A percentile compares a stretch with the other conserved stretches of the same genome.
phyloP scores from a whole-genome alignment of 1,140 invertebrate genomes.

The Chionoecetes opilio region DNA sequence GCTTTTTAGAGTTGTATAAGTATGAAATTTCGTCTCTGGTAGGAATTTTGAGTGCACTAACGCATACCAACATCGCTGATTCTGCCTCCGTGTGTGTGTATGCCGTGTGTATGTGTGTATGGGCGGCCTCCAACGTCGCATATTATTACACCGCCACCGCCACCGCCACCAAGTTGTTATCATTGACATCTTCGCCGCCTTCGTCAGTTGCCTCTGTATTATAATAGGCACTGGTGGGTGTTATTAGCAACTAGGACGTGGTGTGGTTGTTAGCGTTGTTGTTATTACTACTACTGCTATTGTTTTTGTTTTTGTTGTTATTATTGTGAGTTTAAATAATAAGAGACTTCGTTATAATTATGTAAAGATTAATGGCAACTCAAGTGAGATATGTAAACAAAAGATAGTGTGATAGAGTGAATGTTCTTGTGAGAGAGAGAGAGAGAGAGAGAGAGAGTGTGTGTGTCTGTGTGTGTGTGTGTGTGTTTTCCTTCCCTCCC shows the following conservation, averaged over 20 bases:
- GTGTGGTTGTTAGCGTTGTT: neutral
- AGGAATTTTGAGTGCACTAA: no score
- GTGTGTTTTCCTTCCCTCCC: neutral
- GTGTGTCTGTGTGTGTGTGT: neutral
- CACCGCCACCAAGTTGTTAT: no score
- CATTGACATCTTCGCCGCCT: no score
- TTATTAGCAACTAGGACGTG: no score
- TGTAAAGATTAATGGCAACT: neutral
- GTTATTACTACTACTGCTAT: neutral
- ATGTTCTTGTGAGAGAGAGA: neutral
- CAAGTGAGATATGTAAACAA: neutral
- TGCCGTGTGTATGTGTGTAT: neutral
- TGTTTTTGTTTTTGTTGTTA: neutral
- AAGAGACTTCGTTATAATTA: no score
- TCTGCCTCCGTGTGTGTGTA: neutral
- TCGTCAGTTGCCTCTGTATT: no score
- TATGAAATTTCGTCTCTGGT: no score
- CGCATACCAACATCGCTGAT: no score
- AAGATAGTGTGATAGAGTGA: neutral
- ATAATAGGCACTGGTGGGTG: no score
- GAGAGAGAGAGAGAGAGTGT: conserved; percentile 25
- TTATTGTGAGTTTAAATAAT: no score
- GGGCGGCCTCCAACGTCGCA: neutral
- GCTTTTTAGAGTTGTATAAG: no score
- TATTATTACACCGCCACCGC: neutral